Conservation (phyloP, 2,797 vertebrate species). For the Gorsachius magnificus region DNA sequence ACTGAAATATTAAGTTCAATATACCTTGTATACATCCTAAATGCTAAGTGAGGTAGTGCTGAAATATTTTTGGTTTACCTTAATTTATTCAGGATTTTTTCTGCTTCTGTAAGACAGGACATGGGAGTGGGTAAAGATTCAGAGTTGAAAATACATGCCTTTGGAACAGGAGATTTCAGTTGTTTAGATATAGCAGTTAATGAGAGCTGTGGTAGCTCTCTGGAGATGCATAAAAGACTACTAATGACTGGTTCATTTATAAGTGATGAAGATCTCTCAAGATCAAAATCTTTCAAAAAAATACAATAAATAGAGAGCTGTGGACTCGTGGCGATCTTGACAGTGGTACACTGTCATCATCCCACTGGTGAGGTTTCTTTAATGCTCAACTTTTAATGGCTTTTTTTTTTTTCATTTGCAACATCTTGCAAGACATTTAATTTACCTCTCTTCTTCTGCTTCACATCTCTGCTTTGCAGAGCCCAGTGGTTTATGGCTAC, state of each 20-base stretch:
- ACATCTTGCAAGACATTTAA: not conserved
- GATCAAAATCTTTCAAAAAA: conserved; percentile 52
- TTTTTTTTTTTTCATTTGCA: not conserved
- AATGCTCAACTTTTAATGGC: not conserved
- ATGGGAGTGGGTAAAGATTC: not conserved
- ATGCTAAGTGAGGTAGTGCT: not conserved
- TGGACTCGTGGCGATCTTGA: conserved; percentile 12
- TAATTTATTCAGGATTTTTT: conserved; percentile 28
- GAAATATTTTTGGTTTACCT: not conserved
- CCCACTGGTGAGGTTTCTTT: not conserved
- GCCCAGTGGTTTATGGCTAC: not conserved
- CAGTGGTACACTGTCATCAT: not conserved
- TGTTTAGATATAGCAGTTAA: conserved; percentile 47
- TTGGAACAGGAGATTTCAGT: conserved; percentile 33
- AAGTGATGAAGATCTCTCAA: conserved; percentile 65
- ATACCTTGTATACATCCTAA: not conserved
- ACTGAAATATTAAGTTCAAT: not conserved
- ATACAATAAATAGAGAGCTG: conserved; percentile 8
- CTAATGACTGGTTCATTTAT: conserved; percentile 70
- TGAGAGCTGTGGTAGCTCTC: conserved; percentile 58
- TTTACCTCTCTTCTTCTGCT: not conserved
- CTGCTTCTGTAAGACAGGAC: not conserved
- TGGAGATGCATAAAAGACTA: conserved; percentile 55
- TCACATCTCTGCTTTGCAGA: not conserved
- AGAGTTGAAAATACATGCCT: conserved; percentile 32